These are phyloP conservation scores for Agonopterix subpropinquella DNA, from an alignment of 2,888 invertebrate species.

Conservation along the genomic window DNA sequence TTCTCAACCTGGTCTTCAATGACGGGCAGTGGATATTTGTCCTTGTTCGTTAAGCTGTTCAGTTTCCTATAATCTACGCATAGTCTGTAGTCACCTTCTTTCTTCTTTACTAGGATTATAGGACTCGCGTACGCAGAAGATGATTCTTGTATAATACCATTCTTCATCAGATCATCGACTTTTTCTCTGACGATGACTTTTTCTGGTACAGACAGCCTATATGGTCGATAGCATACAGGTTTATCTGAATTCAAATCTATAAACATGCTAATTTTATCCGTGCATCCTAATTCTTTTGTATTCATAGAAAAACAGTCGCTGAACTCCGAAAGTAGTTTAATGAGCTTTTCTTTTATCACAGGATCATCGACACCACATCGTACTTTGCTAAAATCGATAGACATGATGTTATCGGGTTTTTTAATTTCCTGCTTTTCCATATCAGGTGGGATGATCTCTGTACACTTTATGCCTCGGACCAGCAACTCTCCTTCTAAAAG, in stretches of 20 bases:
- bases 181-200: conserved; percentile 5
- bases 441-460: too few species aligned
- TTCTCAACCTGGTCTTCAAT: conserved; percentile 10
- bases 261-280: background rate
- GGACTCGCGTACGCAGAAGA: conserved; percentile 5
- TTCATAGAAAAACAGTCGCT: conserved; percentile 7
- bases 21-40: background rate
- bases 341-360: background rate
- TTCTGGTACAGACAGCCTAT: conserved; percentile 5
- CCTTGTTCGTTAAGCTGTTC: background rate
- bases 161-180: conserved; percentile 4
- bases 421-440: too few species aligned
- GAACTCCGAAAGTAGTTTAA: background rate
- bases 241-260: conserved; percentile 2
- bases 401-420: too few species aligned
- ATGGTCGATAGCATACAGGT: conserved; percentile 2
- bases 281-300: conserved; percentile 6
- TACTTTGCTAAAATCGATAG: too few species aligned
- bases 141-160: conserved; percentile 3
- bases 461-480: too few species aligned
- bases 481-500: too few species aligned
- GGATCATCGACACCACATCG: too few species aligned
- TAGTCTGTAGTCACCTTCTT: conserved; percentile 7
- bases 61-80: background rate
- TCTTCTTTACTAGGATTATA: conserved; percentile 7